A percentile compares a stretch with the other conserved stretches of the same genome.
phyloP scores from a whole-genome alignment of 64 coral and sea anemone genomes.

The Montipora sp. region DNA sequence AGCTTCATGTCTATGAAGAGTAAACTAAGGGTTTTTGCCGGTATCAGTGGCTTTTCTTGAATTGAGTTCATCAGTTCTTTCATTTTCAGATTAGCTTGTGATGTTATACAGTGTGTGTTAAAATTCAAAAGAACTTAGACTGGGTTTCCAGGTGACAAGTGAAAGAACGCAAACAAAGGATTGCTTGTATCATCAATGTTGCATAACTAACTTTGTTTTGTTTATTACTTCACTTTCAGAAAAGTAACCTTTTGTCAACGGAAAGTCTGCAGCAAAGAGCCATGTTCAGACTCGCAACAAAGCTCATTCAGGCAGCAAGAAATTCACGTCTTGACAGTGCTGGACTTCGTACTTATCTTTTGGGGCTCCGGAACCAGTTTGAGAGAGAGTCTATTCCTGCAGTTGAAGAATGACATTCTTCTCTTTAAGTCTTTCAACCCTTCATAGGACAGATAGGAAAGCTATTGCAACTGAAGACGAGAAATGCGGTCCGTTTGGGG shows the following conservation, averaged over 20 bases:
- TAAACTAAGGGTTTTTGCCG: no score
- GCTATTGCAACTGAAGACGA: not conserved
- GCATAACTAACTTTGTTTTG: not conserved
- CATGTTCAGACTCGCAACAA: slow-evolving; percentile 82
- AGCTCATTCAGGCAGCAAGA: slow-evolving; percentile 86
- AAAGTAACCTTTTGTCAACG: slow-evolving; percentile 64
- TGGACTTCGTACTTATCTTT: slow-evolving; percentile 79
- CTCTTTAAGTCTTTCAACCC: not conserved
- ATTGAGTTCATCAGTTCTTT: no score
- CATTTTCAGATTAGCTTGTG: no score
- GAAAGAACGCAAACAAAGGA: not conserved
- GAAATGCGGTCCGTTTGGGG: no score
- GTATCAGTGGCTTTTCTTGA: no score
- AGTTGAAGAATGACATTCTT: slow-evolving; percentile 14
- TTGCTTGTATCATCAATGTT: not conserved
- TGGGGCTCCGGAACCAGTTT: slow-evolving; percentile 80
- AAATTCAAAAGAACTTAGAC: no score
- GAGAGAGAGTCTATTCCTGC: slow-evolving; percentile 56
- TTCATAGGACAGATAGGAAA: not conserved
- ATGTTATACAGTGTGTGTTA: no score
- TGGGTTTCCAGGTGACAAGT: no score
- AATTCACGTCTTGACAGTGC: slow-evolving; percentile 89
- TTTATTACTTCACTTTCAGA: slow-evolving; percentile 14
- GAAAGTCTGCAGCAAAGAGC: slow-evolving; percentile 79
- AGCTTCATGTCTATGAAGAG: not conserved